Conservation (phyloP, 2,888 invertebrate genomes). For the Drosophila yooni region DNA sequence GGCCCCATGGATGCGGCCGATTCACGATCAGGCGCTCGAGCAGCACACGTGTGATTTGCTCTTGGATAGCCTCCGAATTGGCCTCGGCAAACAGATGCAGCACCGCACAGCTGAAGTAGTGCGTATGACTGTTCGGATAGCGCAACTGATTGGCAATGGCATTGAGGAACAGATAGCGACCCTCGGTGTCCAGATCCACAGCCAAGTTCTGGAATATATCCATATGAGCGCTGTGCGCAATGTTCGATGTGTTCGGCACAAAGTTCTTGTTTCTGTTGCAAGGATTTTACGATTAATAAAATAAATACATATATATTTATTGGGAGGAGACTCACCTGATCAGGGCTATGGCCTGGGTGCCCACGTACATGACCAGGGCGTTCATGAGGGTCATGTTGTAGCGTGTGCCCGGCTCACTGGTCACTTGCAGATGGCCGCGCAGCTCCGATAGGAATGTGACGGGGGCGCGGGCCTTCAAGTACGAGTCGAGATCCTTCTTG, state of each 20-base stretch:
- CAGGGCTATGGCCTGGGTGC: slow-evolving; percentile 96
- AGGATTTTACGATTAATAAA: background rate
- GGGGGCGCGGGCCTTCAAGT: slow-evolving; percentile 96
- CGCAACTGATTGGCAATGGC: slow-evolving; percentile 99
- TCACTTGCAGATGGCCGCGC: slow-evolving; percentile 94
- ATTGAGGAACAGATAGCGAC: slow-evolving; percentile 97
- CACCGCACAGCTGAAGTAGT: slow-evolving; percentile 99
- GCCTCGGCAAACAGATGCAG: slow-evolving; percentile 99
- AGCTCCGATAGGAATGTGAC: slow-evolving; percentile 98
- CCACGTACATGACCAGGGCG: slow-evolving; percentile 98
- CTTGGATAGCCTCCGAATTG: slow-evolving; percentile 98
- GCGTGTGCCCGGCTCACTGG: slow-evolving; percentile 94
- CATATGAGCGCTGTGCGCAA: slow-evolving; percentile 99
- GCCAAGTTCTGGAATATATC: slow-evolving; percentile 99
- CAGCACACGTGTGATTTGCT: slow-evolving; percentile 98
- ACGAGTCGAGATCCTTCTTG: slow-evolving; percentile 98
- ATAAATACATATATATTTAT: background rate
- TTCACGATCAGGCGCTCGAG: slow-evolving; percentile 98
- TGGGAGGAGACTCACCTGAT: slow-evolving; percentile 86
- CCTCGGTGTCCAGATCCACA: slow-evolving; percentile 98
- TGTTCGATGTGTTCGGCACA: slow-evolving; percentile 98
- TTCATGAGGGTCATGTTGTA: slow-evolving; percentile 99
- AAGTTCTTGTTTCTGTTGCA: slow-evolving; percentile 91
- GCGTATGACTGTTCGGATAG: slow-evolving; percentile 99
- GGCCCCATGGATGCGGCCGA: slow-evolving; percentile 99